A percentile compares a stretch with the other conserved stretches of the same genome.
These are phyloP conservation scores for Cercocebus atys DNA, from an alignment of 2,113 vertebrate genomes.

Conservation along the genomic window DNA sequence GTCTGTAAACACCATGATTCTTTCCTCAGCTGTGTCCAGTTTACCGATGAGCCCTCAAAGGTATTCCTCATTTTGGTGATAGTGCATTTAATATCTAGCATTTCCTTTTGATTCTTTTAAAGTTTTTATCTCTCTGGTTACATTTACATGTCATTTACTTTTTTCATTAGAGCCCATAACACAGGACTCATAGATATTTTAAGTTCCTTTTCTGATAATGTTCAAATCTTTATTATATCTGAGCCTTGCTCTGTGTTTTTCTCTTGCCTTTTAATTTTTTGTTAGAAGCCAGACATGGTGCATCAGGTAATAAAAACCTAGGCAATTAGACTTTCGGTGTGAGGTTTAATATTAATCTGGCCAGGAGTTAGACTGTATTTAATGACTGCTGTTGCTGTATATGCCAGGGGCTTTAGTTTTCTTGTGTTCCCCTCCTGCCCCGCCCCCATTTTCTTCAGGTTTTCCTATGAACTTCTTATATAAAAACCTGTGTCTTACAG, in stretches of 20 bases:
- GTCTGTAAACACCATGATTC: fast-evolving
- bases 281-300: background rate
- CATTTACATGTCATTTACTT: background rate
- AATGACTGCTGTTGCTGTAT: too few species aligned
- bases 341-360: background rate
- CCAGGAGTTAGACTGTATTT: background rate
- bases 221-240: background rate
- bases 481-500: background rate
- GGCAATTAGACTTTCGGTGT: background rate
- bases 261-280: background rate
- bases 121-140: background rate
- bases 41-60: background rate
- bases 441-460: background rate
- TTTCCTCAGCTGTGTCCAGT: background rate
- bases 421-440: fast-evolving
- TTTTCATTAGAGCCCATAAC: background rate
- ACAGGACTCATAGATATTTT: background rate
- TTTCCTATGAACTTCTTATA: background rate
- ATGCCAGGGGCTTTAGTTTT: background rate
- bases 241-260: background rate
- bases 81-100: fast-evolving
- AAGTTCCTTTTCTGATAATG: background rate
- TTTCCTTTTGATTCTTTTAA: background rate
- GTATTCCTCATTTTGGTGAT: background rate
- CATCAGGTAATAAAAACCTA: background rate